phyloP scores from a whole-genome alignment of 2,888 invertebrate genomes.

The Eledone cirrhosa region DNA sequence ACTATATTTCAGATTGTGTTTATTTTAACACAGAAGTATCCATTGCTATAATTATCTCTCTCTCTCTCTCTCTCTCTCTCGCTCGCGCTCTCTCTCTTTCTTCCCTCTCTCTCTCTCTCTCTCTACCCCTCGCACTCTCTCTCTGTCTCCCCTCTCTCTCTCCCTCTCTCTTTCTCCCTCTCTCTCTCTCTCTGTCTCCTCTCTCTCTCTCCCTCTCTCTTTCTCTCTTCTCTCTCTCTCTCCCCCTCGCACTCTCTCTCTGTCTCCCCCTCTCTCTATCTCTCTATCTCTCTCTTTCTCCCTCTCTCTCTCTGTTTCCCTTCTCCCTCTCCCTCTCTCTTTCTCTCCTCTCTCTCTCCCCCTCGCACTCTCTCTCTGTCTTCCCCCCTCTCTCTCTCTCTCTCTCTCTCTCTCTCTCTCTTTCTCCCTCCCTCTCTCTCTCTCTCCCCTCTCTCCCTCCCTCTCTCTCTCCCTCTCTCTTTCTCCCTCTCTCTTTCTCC shows the following conservation, averaged over 20 bases:
- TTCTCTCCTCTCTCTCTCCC: not conserved
- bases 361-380: not conserved
- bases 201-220: not conserved
- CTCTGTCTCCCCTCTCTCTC: not conserved
- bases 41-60: no score
- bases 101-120: not conserved
- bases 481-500: no score
- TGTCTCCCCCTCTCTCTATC: not conserved
- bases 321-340: not conserved
- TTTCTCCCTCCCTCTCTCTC: no score
- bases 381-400: not conserved
- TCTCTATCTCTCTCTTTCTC: not conserved
- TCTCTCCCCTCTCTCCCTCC: no score
- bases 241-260: not conserved
- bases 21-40: no score
- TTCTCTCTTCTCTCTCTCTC: not conserved
- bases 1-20: no score
- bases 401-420: no score
- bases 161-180: not conserved
- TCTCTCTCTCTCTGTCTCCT: not conserved
- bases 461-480: no score
- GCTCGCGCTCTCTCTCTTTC: no score
- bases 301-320: not conserved
- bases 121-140: no score
- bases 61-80: no score